phyloP scores from a whole-genome alignment of 2,113 vertebrate species.

The Callorhinus ursinus region DNA sequence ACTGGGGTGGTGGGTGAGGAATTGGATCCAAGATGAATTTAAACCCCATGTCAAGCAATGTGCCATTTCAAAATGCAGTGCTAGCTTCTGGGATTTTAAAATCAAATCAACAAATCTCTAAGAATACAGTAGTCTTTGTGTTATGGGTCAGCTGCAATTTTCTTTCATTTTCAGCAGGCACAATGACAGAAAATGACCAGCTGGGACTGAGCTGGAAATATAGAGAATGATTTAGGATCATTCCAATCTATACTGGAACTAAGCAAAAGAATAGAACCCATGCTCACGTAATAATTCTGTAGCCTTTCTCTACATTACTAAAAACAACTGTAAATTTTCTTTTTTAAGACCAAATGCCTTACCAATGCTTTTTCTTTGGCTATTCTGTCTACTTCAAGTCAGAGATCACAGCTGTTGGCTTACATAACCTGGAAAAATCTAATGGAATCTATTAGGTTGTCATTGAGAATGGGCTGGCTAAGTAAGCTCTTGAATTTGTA shows the following conservation, averaged over 20 bases:
- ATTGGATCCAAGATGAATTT: background rate
- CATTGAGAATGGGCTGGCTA: background rate
- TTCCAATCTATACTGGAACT: background rate
- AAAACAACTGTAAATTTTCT: background rate
- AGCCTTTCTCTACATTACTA: background rate
- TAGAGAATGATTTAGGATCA: background rate
- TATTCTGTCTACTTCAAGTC: background rate
- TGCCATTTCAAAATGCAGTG: background rate
- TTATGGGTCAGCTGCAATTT: background rate
- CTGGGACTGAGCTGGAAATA: background rate
- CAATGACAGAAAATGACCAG: background rate
- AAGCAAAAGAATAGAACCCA: background rate
- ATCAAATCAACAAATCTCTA: conserved; percentile 13
- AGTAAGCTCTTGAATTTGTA: background rate
- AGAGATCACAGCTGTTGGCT: background rate
- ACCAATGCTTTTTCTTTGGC: background rate
- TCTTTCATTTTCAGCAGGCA: conserved; percentile 6
- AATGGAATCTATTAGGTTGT: background rate
- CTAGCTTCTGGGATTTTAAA: background rate
- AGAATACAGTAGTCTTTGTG: background rate
- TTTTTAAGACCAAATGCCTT: background rate
- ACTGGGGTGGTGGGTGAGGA: background rate
- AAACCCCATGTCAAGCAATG: background rate
- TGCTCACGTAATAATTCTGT: background rate
- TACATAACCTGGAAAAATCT: background rate